A percentile compares a stretch with the other conserved stretches of the same genome.
These are phyloP conservation scores for Cerastis rubricosa DNA, from an alignment of 2,888 invertebrate species.

Conservation along the genomic window DNA sequence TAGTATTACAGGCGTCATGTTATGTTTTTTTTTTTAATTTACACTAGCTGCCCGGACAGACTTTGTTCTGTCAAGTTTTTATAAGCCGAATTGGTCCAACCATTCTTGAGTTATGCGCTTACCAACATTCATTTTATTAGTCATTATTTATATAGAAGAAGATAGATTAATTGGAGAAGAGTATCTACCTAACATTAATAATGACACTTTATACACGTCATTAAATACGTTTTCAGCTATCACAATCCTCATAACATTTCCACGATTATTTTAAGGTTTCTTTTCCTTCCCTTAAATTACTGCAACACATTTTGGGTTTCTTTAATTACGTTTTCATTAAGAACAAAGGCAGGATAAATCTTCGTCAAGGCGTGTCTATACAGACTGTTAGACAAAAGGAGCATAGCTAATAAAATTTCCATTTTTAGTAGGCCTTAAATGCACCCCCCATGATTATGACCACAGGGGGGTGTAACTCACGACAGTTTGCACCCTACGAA, in stretches of 20 bases:
- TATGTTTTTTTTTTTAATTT: no score
- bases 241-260: neutral
- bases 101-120: no score
- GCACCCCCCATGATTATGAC: conserved; percentile 54
- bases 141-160: no score
- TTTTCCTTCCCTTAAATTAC: conserved; percentile 23
- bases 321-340: conserved; percentile 57
- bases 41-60: no score
- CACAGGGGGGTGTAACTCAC: conserved; percentile 45
- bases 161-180: no score
- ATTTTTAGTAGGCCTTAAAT: conserved; percentile 57
- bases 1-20: no score
- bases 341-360: conserved; percentile 46
- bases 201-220: neutral
- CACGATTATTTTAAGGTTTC: conserved; percentile 16
- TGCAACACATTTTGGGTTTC: conserved; percentile 45
- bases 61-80: no score
- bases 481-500: conserved; percentile 41
- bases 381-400: conserved; percentile 27
- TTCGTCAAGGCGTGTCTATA: conserved; percentile 32
- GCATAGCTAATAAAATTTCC: conserved; percentile 54
- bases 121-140: no score
- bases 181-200: neutral
- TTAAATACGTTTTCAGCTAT: neutral
- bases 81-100: no score